Base-by-base conservation (phyloP, 1,140 invertebrate species). In the Drosophila kanapiae region DNA sequence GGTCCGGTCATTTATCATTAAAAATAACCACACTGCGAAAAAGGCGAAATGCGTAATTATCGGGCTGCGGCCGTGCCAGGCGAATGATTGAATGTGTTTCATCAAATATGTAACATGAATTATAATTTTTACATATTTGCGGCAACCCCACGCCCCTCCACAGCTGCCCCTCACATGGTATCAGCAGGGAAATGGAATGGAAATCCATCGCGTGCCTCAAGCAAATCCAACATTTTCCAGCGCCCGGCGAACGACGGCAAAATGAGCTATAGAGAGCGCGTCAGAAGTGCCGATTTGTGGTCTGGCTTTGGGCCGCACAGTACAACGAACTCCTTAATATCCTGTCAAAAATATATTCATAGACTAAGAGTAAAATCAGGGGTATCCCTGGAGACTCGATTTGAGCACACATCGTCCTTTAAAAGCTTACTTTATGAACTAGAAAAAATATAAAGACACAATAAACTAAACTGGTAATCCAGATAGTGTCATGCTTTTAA, bases 51-150 rank as follows among this genome's bases (percentile, higher is more conserved):
- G 80, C 85, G 84, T 88, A 88, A 88, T 88, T 88, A 88, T 90
- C 82, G 85, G 81, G 64, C 78, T 86, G 83, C 38, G 60, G 60
- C 54, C 40, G 11, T 78, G 74, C 42, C 59, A 51, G 49, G 60
- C 80, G 64, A 87, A 83, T 87, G 83, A 88, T 87, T 87, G 84
- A 88, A 88, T 88, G 84, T 90, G 84, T 88, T 88, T 90, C 84
- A 90, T 90, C 84, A 88, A 88, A 88, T 88, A 90, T 81, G 78
- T 88, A 88, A 90, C 82, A 90, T 88, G 81, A 84, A 90, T 90
- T 88, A 88, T 88, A 88, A 88, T 88, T 88, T 88, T 83, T 78
- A 84, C 84, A 81, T 90, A 80, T 87, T 75, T 48, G 70, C 49
- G 63, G 71, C 38, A 31, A 51, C 23, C 58, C 23, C 23, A 23